These are phyloP conservation scores for Caenorhabditis briggsae DNA, from an alignment of 1,140 invertebrate species.

Conservation along the genomic window DNA sequence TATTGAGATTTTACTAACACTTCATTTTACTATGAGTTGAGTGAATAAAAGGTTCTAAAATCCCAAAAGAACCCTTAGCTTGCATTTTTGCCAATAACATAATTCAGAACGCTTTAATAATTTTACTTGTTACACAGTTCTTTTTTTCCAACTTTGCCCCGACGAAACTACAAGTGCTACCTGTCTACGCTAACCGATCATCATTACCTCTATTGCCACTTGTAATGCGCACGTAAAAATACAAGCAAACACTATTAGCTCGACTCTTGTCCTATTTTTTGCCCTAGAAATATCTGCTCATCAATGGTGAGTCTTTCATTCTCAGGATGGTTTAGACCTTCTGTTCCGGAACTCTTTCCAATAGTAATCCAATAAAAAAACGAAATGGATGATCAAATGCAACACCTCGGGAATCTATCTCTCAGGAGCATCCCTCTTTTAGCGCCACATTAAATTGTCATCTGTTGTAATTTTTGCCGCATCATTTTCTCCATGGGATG, in stretches of 20 bases:
- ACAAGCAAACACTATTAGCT: background rate
- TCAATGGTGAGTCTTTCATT: background rate
- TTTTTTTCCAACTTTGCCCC: background rate
- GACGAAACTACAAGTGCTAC: constrained; percentile 29
- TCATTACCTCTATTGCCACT: constrained; percentile 42
- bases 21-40: too few relatives aligned
- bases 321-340: constrained; percentile 31
- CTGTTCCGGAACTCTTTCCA: background rate
- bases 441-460: constrained; percentile 19
- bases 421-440: background rate
- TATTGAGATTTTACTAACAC: too few relatives aligned
- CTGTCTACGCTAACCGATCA: constrained; percentile 28
- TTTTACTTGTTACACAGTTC: background rate
- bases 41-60: too few relatives aligned
- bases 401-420: constrained; percentile 8
- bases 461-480: constrained; percentile 22
- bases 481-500: constrained; percentile 31
- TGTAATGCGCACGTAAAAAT: background rate
- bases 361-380: constrained; percentile 36
- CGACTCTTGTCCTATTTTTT: background rate
- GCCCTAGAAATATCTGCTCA: background rate
- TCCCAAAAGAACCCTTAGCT: too few relatives aligned
- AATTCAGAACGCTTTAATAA: too few relatives aligned
- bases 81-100: too few relatives aligned
- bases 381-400: constrained; percentile 16